phyloP scores from a whole-genome alignment of 2,113 vertebrate species.

The Marmota monax region DNA sequence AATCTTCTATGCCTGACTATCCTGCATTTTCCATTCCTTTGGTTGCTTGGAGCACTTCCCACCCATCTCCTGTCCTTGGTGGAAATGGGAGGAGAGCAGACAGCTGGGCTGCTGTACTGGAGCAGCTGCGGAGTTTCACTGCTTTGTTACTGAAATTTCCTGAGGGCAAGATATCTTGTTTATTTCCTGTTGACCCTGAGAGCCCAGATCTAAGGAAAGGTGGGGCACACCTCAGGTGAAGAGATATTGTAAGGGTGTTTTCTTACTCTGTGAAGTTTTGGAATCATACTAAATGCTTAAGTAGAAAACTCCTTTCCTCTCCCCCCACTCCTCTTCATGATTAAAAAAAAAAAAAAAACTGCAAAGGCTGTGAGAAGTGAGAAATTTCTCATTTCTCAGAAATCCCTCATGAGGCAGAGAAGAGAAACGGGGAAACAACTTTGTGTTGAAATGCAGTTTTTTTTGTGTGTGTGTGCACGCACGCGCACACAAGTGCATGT shows the following conservation, averaged over 20 bases:
- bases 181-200: conserved; percentile 54
- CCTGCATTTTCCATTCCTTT: neutral
- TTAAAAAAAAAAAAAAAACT: neutral
- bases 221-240: neutral
- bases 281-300: neutral
- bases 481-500: neutral
- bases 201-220: neutral
- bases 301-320: neutral
- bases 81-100: neutral
- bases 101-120: conserved; percentile 27
- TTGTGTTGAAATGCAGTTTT: conserved; percentile 62
- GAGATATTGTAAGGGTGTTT: neutral
- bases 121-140: conserved; percentile 57
- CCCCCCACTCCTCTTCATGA: neutral
- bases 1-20: neutral
- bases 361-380: conserved; percentile 70
- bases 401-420: conserved; percentile 72
- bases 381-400: conserved; percentile 79
- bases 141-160: conserved; percentile 56
- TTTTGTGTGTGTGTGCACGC: no score
- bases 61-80: neutral
- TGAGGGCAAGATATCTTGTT: conserved; percentile 42
- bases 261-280: neutral
- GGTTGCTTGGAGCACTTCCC: neutral
- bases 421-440: conserved; percentile 76